A percentile compares a stretch with the other conserved stretches of the same genome.
These are phyloP conservation scores for Diabrotica virgifera DNA, from an alignment of 1,140 invertebrate species.

Conservation along the genomic window DNA sequence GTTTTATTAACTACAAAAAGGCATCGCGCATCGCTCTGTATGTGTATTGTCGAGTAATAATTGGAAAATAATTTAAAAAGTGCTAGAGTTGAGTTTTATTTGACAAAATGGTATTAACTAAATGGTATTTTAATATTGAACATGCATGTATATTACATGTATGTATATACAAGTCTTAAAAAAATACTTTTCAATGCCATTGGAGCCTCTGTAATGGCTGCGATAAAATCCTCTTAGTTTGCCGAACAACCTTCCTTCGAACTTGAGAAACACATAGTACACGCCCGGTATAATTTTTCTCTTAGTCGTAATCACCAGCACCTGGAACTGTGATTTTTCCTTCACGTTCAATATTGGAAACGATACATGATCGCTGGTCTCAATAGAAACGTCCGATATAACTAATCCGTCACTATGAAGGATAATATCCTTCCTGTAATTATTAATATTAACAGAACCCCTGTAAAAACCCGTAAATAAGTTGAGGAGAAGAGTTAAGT, in stretches of 20 bases:
- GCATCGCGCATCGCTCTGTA: no score
- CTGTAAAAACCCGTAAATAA: slow-evolving; percentile 65
- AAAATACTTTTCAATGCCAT: slow-evolving; percentile 59
- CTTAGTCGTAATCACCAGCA: slow-evolving; percentile 60
- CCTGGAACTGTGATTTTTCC: slow-evolving; percentile 59
- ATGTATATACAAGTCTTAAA: background rate
- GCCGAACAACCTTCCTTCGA: slow-evolving; percentile 63
- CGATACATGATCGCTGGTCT: slow-evolving; percentile 19
- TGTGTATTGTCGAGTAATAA: no score
- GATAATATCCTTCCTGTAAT: slow-evolving; percentile 58
- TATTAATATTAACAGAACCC: slow-evolving; percentile 63
- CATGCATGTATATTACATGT: background rate
- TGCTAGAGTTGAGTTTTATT: no score
- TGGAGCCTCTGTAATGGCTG: slow-evolving; percentile 64
- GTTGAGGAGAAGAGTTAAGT: slow-evolving; percentile 71
- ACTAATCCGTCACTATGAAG: slow-evolving; percentile 68
- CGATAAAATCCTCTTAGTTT: slow-evolving; percentile 77
- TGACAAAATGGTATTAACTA: no score
- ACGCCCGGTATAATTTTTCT: slow-evolving; percentile 55
- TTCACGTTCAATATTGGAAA: slow-evolving; percentile 46
- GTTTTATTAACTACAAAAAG: no score
- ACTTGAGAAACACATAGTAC: slow-evolving; percentile 65
- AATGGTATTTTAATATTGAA: background rate
- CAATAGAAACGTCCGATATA: slow-evolving; percentile 51
- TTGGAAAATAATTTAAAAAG: no score